Evolutionary conservation across 2,797 vertebrate species (phyloP).

Genomic region (Cichlasoma orientale): DNA sequence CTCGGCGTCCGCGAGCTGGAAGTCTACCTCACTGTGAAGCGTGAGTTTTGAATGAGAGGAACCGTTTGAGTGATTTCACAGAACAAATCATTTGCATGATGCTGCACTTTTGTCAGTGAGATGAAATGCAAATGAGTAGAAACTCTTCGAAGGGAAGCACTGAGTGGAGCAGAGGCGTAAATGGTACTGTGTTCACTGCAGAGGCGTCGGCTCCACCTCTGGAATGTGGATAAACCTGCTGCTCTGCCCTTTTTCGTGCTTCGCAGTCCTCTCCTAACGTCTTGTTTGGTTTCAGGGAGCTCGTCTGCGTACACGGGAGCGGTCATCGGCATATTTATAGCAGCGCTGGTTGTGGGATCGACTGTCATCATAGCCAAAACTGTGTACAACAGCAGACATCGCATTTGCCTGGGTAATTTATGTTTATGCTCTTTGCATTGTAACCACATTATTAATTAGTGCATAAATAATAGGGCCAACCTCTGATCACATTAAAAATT

Average conservation of each 20-base stretch:
- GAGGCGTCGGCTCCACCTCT: slow-evolving; percentile 10
- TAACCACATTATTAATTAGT: background rate
- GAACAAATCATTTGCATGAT: background rate
- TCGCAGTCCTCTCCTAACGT: background rate
- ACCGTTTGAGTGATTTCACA: background rate
- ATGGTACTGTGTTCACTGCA: slow-evolving; percentile 12
- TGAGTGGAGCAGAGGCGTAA: background rate
- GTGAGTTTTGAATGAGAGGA: slow-evolving; percentile 70
- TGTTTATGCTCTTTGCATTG: background rate
- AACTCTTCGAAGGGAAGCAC: no score
- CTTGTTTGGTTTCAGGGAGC: slow-evolving; percentile 41
- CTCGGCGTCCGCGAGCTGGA: slow-evolving; percentile 81
- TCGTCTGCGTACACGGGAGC: slow-evolving; percentile 72
- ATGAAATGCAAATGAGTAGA: background rate
- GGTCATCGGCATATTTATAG: slow-evolving; percentile 76
- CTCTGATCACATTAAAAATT: background rate
- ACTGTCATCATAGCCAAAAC: slow-evolving; percentile 63
- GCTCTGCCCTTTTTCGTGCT: slow-evolving; percentile 15
- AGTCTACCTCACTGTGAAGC: slow-evolving; percentile 85
- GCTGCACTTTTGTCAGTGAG: background rate
- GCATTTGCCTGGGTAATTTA: slow-evolving; percentile 77
- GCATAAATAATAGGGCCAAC: background rate
- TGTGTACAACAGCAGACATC: slow-evolving; percentile 71
- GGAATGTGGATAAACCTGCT: slow-evolving; percentile 70
- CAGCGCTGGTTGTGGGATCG: slow-evolving; percentile 68